Percentiles rank a stretch among this genome's conserved stretches.
These are phyloP conservation scores for Eristalinus sepulchralis DNA, from an alignment of 2,888 invertebrate species.

Conservation along the genomic window DNA sequence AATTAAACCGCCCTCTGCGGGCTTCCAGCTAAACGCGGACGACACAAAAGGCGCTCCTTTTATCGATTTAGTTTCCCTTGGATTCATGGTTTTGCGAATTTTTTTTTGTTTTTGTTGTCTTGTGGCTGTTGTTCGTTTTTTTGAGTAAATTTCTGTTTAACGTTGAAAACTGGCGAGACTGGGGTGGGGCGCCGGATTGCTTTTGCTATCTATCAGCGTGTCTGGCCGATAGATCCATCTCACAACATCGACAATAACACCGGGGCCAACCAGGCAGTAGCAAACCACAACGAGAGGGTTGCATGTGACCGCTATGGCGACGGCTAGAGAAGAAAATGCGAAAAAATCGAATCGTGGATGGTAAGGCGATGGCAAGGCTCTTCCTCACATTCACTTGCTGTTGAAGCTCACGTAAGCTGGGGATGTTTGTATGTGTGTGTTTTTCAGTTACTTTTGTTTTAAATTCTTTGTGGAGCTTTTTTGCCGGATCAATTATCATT, in stretches of 20 bases:
- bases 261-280: neutral
- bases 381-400: constrained; percentile 40
- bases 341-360: constrained; percentile 7
- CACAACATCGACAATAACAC: constrained; percentile 51
- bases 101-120: no score
- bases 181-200: neutral
- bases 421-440: constrained; percentile 4
- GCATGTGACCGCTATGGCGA: constrained; percentile 7
- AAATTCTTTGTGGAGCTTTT: neutral
- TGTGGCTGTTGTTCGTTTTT: no score
- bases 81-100: neutral
- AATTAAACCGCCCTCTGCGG: constrained; percentile 66
- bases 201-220: constrained; percentile 66
- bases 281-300: constrained; percentile 53
- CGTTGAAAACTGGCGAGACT: constrained; percentile 13
- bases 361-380: neutral
- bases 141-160: neutral
- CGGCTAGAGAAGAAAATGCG: neutral
- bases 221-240: constrained; percentile 60
- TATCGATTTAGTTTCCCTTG: constrained; percentile 42
- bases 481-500: constrained; percentile 1
- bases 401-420: neutral
- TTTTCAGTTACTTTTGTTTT: neutral
- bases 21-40: constrained; percentile 37
- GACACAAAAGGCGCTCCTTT: constrained; percentile 43